phyloP scores from a whole-genome alignment of 2,888 invertebrate species.

The Drosophila sordidula region DNA sequence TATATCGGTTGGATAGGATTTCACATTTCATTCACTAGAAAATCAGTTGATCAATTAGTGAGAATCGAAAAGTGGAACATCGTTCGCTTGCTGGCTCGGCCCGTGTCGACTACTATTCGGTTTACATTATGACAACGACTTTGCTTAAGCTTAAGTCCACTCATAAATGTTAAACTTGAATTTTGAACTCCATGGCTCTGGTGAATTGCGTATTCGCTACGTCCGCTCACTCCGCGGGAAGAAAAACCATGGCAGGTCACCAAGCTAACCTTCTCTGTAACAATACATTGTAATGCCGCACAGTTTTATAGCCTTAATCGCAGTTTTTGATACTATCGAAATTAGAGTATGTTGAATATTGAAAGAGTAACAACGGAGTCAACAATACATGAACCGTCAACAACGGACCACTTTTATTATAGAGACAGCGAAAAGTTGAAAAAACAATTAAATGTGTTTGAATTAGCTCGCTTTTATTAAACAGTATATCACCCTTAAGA shows the following conservation, averaged over 20 bases:
- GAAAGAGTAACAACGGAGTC: not conserved
- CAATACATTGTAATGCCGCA: no score
- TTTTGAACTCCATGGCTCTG: not conserved
- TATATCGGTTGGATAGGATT: conserved; percentile 59
- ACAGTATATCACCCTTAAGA: no score
- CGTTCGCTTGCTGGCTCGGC: conserved; percentile 12
- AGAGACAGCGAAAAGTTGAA: no score
- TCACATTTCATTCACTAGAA: conserved; percentile 77
- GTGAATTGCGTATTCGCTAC: conserved; percentile 27
- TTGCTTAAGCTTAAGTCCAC: conserved; percentile 5
- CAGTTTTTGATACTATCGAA: no score
- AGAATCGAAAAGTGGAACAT: conserved; percentile 73
- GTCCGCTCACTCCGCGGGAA: not conserved
- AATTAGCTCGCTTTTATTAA: no score
- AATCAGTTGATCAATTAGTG: conserved; percentile 70
- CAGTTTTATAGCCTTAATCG: no score
- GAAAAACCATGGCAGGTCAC: no score
- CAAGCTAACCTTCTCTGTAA: no score
- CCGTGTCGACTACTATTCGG: conserved; percentile 53
- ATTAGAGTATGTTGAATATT: not conserved
- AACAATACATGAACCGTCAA: no score
- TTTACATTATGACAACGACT: conserved; percentile 22
- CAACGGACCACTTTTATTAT: no score
- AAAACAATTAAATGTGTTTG: no score
- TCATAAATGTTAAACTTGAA: conserved; percentile 36